Evolutionary conservation across 2,888 invertebrate genomes (phyloP), one percentile per base, ranked within the genome.

Genomic region (Sialis lutaria): DNA sequence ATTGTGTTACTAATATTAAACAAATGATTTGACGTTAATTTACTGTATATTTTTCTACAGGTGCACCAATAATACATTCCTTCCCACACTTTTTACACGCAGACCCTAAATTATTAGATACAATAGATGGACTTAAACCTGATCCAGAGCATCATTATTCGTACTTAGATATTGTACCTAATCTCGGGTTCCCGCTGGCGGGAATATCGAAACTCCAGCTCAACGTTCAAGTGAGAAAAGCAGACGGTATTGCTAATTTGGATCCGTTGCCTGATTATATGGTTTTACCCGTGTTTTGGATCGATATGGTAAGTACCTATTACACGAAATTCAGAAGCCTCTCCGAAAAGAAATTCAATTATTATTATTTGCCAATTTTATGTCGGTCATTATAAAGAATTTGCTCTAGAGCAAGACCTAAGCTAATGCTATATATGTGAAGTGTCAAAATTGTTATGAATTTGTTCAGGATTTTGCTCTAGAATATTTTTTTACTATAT

Each of bases 11-110:
- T n/a, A n/a, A n/a, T n/a, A n/a, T 22, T 22, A 22, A 22, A 22
- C 22, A 22, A 22, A 22, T 22, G 22, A 22, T 22, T 22, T 22
- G 4, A 22, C 22, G 22, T 22, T 22, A 22, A 22, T 22, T 22
- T 22, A 22, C 22, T 22, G 22, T n/a, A 22, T 22, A 22, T 22
- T 22, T 4, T 22, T 22, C 4, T 4, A 72, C 68, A 61, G 75
- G 76, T 34, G 73, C 76, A 0, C 86, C 87, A 1, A 69, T 79
- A 0, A 68, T 82, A 53, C 68, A 77, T 0, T 87, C 87, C 0
- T 79, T 81, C 53, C 87, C 88, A 0, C 87, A 88, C 58, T 86
- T 87, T 64, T 75, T 77, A 57, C 64, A 72, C 1, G 85, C 74
- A 0, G 82, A 85, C 55, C 70, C 74, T 0, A 56, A 56, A 0